Evolutionary conservation across 2,113 vertebrate genomes (phyloP).

Genomic region (Psophia crepitans): DNA sequence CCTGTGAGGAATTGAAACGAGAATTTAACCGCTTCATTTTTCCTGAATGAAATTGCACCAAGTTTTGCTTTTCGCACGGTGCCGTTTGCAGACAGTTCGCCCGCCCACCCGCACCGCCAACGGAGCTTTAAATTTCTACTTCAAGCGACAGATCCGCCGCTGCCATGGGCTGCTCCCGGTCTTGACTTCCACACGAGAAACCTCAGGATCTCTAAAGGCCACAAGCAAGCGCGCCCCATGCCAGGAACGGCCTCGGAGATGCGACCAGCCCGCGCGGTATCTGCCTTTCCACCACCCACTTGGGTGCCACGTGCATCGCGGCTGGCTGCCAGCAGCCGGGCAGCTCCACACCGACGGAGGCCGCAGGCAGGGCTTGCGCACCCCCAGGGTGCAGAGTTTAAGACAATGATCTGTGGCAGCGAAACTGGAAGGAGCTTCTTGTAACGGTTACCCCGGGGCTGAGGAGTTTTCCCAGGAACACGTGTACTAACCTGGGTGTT

Average conservation of each 20-base stretch:
- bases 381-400: not conserved
- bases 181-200: not conserved
- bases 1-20: slow-evolving; percentile 57
- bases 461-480: not conserved
- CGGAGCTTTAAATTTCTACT: not conserved
- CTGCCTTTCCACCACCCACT: no score
- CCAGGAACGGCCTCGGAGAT: not conserved
- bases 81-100: not conserved
- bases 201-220: not conserved
- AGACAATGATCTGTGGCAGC: not conserved
- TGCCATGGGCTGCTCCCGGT: fast-evolving
- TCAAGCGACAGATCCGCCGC: fast-evolving
- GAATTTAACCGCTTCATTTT: not conserved
- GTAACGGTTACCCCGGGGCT: not conserved
- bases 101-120: fast-evolving
- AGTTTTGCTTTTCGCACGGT: not conserved
- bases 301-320: fast-evolving
- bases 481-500: slow-evolving; percentile 83
- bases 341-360: no score
- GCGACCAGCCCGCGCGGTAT: no score
- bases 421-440: not conserved
- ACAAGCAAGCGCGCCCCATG: fast-evolving
- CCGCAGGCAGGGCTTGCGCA: fast-evolving
- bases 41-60: not conserved
- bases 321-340: not conserved